Evolutionary conservation across 2,888 invertebrate genomes (phyloP).

Genomic region (Neoascia interrupta): DNA sequence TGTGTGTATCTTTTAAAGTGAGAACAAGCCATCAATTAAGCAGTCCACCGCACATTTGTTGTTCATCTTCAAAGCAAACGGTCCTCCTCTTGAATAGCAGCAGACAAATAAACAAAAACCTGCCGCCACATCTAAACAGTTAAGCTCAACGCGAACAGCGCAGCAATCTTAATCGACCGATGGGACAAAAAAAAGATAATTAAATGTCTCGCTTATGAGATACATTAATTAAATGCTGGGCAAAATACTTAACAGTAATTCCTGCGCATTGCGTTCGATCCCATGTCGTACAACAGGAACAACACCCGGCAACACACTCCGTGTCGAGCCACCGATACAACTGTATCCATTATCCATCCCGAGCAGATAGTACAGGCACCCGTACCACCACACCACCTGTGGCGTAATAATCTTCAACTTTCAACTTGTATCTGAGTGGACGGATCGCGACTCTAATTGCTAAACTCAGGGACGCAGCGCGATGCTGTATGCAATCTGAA

Average conservation of each 20-base stretch:
- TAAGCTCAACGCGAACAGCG: slow-evolving; percentile 1
- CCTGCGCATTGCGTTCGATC: slow-evolving; percentile 52
- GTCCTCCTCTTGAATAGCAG: slow-evolving; percentile 2
- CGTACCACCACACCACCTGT: slow-evolving; percentile 42
- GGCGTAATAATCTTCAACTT: slow-evolving; percentile 50
- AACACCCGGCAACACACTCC: slow-evolving; percentile 17
- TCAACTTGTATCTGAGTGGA: slow-evolving; percentile 53
- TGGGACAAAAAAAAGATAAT: slow-evolving; percentile 41
- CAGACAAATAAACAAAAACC: neutral
- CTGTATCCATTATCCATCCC: neutral
- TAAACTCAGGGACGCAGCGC: slow-evolving; percentile 8
- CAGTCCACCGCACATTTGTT: neutral
- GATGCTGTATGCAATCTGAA: slow-evolving; percentile 30
- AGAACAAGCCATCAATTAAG: slow-evolving; percentile 37
- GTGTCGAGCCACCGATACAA: neutral
- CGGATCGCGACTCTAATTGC: slow-evolving; percentile 50
- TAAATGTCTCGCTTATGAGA: slow-evolving; percentile 64
- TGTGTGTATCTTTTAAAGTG: too few species aligned
- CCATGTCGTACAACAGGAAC: slow-evolving; percentile 49
- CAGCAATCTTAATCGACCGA: neutral
- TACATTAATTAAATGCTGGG: slow-evolving; percentile 63
- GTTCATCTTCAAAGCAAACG: slow-evolving; percentile 12
- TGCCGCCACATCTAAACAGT: slow-evolving; percentile 12
- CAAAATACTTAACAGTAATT: slow-evolving; percentile 55
- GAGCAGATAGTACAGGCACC: slow-evolving; percentile 36